These are phyloP conservation scores for Xanthia icteritia DNA, from an alignment of 2,888 invertebrate species.

Conservation along the genomic window DNA sequence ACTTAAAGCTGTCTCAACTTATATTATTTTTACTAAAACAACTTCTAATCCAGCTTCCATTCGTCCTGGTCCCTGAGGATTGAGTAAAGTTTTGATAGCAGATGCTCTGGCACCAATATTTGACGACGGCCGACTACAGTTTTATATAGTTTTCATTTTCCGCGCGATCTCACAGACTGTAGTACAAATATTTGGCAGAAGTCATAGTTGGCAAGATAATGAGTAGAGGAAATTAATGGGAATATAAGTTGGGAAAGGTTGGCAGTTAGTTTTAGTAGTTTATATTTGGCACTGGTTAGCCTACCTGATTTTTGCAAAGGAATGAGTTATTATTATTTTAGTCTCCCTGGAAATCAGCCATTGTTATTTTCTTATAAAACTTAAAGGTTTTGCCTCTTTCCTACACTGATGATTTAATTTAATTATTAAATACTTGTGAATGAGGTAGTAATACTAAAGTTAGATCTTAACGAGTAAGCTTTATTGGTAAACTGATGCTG, in stretches of 20 bases:
- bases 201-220: constrained; percentile 40
- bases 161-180: constrained; percentile 67
- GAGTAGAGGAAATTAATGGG: not conserved
- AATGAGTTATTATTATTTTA: not conserved
- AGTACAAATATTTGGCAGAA: constrained; percentile 60
- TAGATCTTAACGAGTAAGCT: no score
- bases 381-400: not conserved
- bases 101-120: constrained; percentile 79
- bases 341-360: not conserved
- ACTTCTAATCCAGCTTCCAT: constrained; percentile 48
- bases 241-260: not conserved
- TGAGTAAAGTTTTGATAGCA: constrained; percentile 81
- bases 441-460: no score
- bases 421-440: no score
- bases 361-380: not conserved
- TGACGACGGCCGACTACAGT: constrained; percentile 74
- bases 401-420: not conserved
- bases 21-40: not conserved
- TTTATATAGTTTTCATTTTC: constrained; percentile 84
- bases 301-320: not conserved
- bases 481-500: no score
- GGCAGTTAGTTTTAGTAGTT: not conserved
- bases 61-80: constrained; percentile 54
- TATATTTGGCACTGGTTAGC: constrained; percentile 25
- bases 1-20: constrained; percentile 11